Evolutionary conservation across 2,113 vertebrate genomes (phyloP), one percentile per base, ranked within the genome.

Genomic region (Sphaerodactylus townsendi): DNA sequence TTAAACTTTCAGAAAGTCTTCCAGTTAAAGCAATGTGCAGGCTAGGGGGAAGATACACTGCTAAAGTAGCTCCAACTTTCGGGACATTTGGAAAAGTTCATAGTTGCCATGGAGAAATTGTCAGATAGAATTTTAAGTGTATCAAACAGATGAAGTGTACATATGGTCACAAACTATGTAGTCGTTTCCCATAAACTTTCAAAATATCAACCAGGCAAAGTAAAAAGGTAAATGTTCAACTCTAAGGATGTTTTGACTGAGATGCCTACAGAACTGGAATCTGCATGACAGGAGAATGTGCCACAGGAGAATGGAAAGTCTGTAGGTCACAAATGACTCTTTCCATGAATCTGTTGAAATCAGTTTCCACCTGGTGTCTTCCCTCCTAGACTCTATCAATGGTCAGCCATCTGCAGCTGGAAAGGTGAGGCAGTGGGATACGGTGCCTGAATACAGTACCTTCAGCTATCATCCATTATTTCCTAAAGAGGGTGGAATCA

Each of bases 1-100:
- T 93, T 93, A 93, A 93, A 91, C 85, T 91, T 93, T 41, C 84
- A 70, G 50, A 82, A 89, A 90, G 76, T 91, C 74, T 91, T 91
- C 79, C 86, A 86, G 73, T 53, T 74, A 23, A 41, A 82, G 84
- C 84, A 78, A 62, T 41, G 35, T 89, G 71, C 48, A 86, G 90
- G 62, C 4, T 35, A 85, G 41, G 85, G 53, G 74, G n/a, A 90
- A 79, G 35, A 19, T 46, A 4, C 28, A 77, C 83, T 76, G 50
- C 79, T 84, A 84, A 88, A 93, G 84, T 50, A 86, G 79, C 75
- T 70, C 65, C 35, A 85, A 1, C 15, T 70, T 88, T 82, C 62
- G 72, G 66, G 85, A 81, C 83, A 90, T 83, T 85, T 87, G 84
- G 59, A 81, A 33, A 39, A 73, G 73, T 79, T 79, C 82, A 76